Conservation (phyloP, 53 echinoderm and acorn worm species). For the Temnopleurus reevesii region DNA sequence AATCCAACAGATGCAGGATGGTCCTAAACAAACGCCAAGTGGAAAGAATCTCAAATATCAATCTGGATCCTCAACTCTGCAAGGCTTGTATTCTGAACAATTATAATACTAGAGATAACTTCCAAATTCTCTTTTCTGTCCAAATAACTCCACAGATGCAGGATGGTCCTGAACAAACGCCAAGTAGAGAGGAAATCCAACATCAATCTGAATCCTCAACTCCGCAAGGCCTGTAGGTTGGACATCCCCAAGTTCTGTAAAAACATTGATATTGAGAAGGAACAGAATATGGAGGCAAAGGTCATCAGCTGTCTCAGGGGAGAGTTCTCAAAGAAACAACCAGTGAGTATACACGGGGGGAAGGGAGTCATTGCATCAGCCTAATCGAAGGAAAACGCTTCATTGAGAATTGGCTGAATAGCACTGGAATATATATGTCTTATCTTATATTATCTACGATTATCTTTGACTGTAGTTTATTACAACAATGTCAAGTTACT, state of each 20-base stretch:
- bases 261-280: not conserved
- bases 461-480: no score
- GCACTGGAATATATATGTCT: no score
- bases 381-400: no score
- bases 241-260: constrained; percentile 93
- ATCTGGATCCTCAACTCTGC: constrained; percentile 76
- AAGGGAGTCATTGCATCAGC: no score
- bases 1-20: constrained; percentile 62
- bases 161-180: constrained; percentile 72
- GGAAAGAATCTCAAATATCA: constrained; percentile 73
- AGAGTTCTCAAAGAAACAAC: constrained; percentile 32
- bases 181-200: constrained; percentile 73
- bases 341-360: constrained; percentile 44
- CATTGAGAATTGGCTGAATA: no score
- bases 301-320: constrained; percentile 71
- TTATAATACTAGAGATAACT: not conserved
- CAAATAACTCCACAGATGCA: constrained; percentile 72
- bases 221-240: constrained; percentile 78
- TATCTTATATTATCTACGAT: no score
- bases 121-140: not conserved
- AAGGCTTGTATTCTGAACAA: constrained; percentile 83
- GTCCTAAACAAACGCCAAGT: constrained; percentile 76
- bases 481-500: no score
- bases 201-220: constrained; percentile 76
- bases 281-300: constrained; percentile 62